Conservation (phyloP, 2,113 vertebrate genomes). For the Eubucco bourcierii region DNA sequence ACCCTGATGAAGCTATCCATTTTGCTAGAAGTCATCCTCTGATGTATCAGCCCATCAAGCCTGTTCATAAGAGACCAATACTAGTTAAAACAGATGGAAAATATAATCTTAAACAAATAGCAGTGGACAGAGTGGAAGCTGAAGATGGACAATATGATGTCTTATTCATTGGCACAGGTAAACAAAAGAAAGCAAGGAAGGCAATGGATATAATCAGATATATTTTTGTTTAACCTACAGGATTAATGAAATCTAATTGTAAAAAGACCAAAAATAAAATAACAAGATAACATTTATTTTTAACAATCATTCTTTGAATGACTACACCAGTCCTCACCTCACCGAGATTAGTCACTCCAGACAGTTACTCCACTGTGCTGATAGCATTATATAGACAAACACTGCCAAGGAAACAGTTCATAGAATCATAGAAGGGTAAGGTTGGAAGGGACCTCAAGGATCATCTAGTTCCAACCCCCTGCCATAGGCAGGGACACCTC, state of each 20-base stretch:
- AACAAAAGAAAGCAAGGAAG: background rate
- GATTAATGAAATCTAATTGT: background rate
- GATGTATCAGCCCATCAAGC: constrained; percentile 90
- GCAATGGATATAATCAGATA: background rate
- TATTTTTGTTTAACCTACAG: background rate
- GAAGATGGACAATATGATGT: constrained; percentile 97
- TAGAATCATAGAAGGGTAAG: too few relatives aligned
- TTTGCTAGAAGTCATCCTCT: constrained; percentile 91
- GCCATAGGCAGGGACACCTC: too few relatives aligned
- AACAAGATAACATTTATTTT: background rate
- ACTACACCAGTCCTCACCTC: background rate
- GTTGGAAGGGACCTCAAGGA: too few relatives aligned
- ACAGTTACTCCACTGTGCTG: background rate
- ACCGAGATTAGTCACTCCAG: background rate
- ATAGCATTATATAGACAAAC: background rate
- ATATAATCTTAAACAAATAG: constrained; percentile 90
- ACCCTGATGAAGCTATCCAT: constrained; percentile 92
- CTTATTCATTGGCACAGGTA: constrained; percentile 96
- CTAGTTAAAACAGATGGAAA: constrained; percentile 89
- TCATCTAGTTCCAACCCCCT: too few relatives aligned
- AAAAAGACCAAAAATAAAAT: too few relatives aligned
- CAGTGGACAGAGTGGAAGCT: constrained; percentile 94
- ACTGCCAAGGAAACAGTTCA: background rate
- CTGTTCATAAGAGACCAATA: constrained; percentile 86
- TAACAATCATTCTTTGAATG: background rate